Base-by-base conservation (phyloP, 2,113 vertebrate species). In the Columbina picui region DNA sequence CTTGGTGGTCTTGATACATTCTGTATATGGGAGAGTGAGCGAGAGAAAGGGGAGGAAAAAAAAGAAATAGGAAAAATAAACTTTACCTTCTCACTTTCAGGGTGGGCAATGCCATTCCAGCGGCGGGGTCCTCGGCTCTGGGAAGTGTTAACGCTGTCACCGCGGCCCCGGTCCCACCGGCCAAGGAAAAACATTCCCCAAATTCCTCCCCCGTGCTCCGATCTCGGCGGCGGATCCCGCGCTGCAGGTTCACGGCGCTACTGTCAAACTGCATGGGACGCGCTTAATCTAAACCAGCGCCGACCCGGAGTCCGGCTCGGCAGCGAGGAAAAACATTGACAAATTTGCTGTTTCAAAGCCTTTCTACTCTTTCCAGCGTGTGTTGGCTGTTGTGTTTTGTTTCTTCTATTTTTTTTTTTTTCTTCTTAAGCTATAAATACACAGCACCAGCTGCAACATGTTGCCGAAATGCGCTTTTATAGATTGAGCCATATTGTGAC, bases 121-220 rank as follows among this genome's bases (percentile, higher is more conserved):
- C 96, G 84, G 97, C 47, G 96, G 98, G 98, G 98, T 98, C 97
- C 94, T 60, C 84, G 59, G 98, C 97, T 99, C 99, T 99, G 99
- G 99, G 98, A 98, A 99, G 99, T 99, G 99, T 99, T 98, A 99
- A 53, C 97, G 98, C 98, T 99, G 99, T 99, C 99, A 99, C 98
- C 56, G 84, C 85, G 20, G 94, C 94, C 97, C 96, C 87, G 81
- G 93, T 97, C 85, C 97, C 96, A 86, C 88, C 53, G 84, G 97
- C 96, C 88, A 68, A 90, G 95, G 79, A 74, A 93, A 98, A 98
- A 98, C 98, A 98, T 98, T 99, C 98, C 95, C 98, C 23, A 73
- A 94, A 98, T 99, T 98, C 98, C 94, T 97, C 56, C 70, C 89
- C 90, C 39, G 87, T 69, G 84, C 95, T 95, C 87, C 94, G 93